Evolutionary conservation across 2,888 invertebrate genomes (phyloP).

Genomic region (Netelia inedita): DNA sequence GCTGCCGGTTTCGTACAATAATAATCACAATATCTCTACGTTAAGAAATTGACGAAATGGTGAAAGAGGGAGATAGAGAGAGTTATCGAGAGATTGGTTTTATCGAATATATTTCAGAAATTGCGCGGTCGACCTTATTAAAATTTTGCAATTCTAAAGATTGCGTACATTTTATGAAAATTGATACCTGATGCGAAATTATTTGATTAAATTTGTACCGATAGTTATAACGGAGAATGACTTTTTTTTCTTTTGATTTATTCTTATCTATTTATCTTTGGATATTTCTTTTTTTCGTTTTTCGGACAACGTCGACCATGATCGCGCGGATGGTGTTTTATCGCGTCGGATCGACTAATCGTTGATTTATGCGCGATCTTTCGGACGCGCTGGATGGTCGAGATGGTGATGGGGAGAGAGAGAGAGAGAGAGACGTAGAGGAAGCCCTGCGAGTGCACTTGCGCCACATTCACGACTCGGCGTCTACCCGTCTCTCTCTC

Average conservation of each 20-base stretch:
- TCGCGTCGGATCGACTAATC: not conserved
- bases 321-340: conserved; percentile 10
- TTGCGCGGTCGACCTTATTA: no score
- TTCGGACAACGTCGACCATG: not conserved
- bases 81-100: no score
- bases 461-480: conserved; percentile 23
- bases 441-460: conserved; percentile 36
- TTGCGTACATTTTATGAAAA: no score
- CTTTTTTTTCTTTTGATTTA: not conserved
- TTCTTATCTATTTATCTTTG: not conserved
- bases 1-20: not conserved
- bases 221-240: not conserved
- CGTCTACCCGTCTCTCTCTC: not conserved
- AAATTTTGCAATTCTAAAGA: no score
- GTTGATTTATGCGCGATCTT: conserved; percentile 47
- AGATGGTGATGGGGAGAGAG: not conserved
- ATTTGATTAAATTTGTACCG: not conserved
- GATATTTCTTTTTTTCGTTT: not conserved
- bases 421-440: conserved; percentile 1
- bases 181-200: no score
- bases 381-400: conserved; percentile 9
- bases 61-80: not conserved
- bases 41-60: not conserved
- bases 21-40: not conserved
- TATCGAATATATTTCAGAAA: no score